These are phyloP conservation scores for Albula goreensis DNA, from an alignment of 2,113 vertebrate genomes.

Conservation along the genomic window DNA sequence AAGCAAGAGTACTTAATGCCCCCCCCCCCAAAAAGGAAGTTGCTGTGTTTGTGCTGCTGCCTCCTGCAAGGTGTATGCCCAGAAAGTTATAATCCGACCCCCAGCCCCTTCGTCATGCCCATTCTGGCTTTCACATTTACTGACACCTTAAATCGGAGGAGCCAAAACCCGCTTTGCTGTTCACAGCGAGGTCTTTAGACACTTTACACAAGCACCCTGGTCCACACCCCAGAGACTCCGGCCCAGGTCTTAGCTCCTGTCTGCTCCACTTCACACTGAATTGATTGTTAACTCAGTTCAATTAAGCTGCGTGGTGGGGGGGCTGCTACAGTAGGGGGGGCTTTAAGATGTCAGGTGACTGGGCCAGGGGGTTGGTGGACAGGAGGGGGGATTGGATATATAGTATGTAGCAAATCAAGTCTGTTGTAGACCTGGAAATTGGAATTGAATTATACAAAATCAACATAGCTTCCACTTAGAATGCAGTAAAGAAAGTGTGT, in stretches of 20 bases:
- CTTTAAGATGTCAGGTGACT: not conserved
- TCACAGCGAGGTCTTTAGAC: no score
- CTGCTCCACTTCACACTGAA: constrained; percentile 21
- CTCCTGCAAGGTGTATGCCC: no score
- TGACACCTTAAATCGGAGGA: no score
- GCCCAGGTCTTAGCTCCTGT: constrained; percentile 15
- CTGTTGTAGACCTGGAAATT: not conserved
- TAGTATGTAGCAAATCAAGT: not conserved
- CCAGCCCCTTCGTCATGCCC: no score
- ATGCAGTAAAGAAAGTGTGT: not conserved
- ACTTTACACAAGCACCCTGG: no score
- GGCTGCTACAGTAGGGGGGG: constrained; percentile 14
- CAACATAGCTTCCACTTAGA: no score
- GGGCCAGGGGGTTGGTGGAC: not conserved
- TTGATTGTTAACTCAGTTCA: constrained; percentile 43
- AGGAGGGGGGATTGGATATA: not conserved
- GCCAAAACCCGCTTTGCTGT: no score
- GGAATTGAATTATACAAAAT: not conserved
- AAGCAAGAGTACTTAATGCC: not conserved
- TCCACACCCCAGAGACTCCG: not conserved
- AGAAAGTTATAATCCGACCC: no score
- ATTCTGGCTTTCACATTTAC: no score
- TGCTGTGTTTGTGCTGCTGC: no score
- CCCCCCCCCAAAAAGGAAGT: no score
- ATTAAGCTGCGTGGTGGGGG: constrained; percentile 33